Percentiles rank a stretch among this genome's conserved stretches.
Conservation (phyloP, 2,888 invertebrate genomes). For the Lymantria monacha region DNA sequence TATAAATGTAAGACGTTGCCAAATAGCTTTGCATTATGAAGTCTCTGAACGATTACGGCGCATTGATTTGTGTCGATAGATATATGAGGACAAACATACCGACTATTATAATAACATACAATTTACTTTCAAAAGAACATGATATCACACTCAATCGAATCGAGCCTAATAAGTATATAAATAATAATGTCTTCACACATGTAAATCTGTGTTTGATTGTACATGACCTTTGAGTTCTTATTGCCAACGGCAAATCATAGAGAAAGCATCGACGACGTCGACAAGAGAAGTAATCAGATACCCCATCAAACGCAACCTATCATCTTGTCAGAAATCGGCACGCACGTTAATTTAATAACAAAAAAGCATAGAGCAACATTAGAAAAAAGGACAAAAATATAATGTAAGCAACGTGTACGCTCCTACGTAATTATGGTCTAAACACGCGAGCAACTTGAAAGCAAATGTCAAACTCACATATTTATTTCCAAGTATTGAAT, state of each 20-base stretch:
- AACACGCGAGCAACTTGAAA: constrained; percentile 80
- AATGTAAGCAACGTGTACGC: constrained; percentile 51
- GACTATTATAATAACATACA: constrained; percentile 18
- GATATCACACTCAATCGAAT: constrained; percentile 18
- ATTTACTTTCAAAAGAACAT: constrained; percentile 15
- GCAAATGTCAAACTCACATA: constrained; percentile 82
- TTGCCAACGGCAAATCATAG: constrained; percentile 77
- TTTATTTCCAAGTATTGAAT: constrained; percentile 83
- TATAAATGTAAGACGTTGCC: constrained; percentile 38
- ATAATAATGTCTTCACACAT: constrained; percentile 22
- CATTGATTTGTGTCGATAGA: constrained; percentile 34
- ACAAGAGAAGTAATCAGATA: constrained; percentile 81
- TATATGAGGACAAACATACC: constrained; percentile 26
- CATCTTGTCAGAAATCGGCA: constrained; percentile 81
- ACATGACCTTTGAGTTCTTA: constrained; percentile 51
- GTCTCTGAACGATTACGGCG: constrained; percentile 27
- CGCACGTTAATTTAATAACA: constrained; percentile 81
- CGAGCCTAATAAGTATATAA: constrained; percentile 17
- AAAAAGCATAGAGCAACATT: constrained; percentile 61
- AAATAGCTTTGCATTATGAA: constrained; percentile 36
- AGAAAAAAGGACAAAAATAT: constrained; percentile 56
- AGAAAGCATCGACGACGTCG: constrained; percentile 76
- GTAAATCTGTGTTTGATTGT: constrained; percentile 34
- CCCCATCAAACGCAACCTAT: constrained; percentile 78
- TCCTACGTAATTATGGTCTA: constrained; percentile 69